phyloP scores from a whole-genome alignment of 2,113 vertebrate genomes.

The Oxyura jamaicensis region DNA sequence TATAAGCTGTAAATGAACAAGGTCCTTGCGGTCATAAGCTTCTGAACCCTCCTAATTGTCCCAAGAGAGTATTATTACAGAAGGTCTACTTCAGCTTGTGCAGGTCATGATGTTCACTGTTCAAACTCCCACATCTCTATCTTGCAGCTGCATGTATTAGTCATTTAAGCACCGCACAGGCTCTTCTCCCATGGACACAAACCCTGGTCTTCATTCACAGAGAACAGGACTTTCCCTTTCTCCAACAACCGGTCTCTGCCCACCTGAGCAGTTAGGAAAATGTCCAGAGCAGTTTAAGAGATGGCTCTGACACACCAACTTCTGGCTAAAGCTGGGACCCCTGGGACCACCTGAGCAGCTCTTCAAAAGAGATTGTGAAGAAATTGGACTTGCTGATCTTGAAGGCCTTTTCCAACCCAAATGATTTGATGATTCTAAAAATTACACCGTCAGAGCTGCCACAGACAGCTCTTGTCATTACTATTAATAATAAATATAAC shows the following conservation, averaged over 20 bases:
- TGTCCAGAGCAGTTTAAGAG: not conserved
- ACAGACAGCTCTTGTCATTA: too few relatives aligned
- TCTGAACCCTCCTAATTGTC: not conserved
- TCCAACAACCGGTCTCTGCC: not conserved
- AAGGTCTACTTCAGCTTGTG: not conserved
- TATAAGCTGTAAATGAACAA: not conserved
- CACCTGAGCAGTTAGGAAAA: not conserved
- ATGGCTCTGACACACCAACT: not conserved
- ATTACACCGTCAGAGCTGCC: not conserved
- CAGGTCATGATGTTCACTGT: not conserved
- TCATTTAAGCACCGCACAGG: not conserved
- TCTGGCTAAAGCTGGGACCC: not conserved
- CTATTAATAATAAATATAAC: too few relatives aligned
- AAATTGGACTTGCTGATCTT: not conserved
- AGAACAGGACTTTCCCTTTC: not conserved
- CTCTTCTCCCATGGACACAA: not conserved
- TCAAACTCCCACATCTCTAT: not conserved
- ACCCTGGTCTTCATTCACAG: not conserved
- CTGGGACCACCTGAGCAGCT: rapidly evolving
- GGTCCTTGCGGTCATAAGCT: not conserved
- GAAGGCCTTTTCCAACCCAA: not conserved
- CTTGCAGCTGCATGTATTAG: not conserved
- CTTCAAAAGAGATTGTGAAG: not conserved
- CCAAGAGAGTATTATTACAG: not conserved
- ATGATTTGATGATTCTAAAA: not conserved